These are phyloP conservation scores for Platorchestia sp. DNA, from an alignment of 1,140 invertebrate species.

Conservation along the genomic window DNA sequence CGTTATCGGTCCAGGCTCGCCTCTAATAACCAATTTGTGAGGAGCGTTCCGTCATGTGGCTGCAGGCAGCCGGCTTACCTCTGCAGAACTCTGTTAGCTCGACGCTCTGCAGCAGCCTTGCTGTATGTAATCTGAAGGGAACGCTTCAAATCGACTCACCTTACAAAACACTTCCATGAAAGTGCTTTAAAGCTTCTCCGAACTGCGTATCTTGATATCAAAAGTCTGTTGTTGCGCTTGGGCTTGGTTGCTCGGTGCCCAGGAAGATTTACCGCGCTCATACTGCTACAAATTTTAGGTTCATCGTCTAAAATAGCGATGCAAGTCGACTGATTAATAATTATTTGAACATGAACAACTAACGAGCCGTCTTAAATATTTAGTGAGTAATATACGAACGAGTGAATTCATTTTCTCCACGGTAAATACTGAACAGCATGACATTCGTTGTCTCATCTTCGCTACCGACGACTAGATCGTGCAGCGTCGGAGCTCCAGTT, in stretches of 20 bases:
- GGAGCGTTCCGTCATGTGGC: not conserved
- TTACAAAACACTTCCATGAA: slow-evolving; percentile 11
- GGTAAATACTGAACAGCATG: not conserved
- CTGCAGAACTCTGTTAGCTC: not conserved
- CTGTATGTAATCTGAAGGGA: not conserved
- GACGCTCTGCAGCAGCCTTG: not conserved
- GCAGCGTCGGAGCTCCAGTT: not conserved
- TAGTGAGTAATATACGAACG: not conserved
- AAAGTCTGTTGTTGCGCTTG: not conserved
- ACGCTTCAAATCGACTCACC: not conserved
- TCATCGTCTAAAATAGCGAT: not conserved
- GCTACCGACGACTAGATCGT: not conserved
- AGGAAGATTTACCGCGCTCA: not conserved
- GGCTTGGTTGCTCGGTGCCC: not conserved
- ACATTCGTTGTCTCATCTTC: not conserved
- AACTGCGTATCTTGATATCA: not conserved
- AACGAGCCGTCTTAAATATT: not conserved
- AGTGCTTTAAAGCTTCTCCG: not conserved
- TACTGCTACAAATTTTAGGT: not conserved
- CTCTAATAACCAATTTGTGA: slow-evolving; percentile 47
- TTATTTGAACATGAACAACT: not conserved
- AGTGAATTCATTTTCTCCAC: not conserved
- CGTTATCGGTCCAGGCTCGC: not conserved
- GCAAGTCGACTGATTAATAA: not conserved
- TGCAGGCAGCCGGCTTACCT: not conserved